These are phyloP conservation scores for Holothuria leucospilota DNA, from an alignment of 53 echinoderm and acorn worm species.

Conservation along the genomic window DNA sequence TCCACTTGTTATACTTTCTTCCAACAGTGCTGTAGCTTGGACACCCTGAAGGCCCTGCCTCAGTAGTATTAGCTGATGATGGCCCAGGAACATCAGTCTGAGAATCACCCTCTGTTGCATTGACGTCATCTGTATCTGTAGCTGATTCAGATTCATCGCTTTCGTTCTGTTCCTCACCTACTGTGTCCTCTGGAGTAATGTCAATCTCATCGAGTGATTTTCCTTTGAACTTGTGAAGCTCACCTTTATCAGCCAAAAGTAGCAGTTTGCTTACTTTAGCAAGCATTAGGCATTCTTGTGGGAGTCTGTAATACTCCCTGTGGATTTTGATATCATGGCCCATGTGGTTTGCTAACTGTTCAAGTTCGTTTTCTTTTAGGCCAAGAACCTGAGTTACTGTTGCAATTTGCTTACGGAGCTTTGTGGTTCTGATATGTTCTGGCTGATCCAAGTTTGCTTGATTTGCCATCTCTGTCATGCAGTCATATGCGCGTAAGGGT, in stretches of 20 bases:
- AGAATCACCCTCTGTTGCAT: background rate
- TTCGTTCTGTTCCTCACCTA: slow-evolving; percentile 35
- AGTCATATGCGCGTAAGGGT: slow-evolving; percentile 55
- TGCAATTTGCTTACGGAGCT: slow-evolving; percentile 64
- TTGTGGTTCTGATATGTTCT: slow-evolving; percentile 57
- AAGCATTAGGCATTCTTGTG: slow-evolving; percentile 42
- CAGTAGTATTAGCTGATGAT: too few species aligned
- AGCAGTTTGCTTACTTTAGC: slow-evolving; percentile 66
- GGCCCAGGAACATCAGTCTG: background rate
- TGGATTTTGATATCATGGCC: slow-evolving; percentile 62
- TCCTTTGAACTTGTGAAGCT: slow-evolving; percentile 36
- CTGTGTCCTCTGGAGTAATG: too few species aligned
- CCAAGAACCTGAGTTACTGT: slow-evolving; percentile 57
- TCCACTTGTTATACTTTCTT: background rate
- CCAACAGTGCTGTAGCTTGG: background rate
- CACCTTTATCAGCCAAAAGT: slow-evolving; percentile 53
- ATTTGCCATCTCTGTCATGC: slow-evolving; percentile 37
- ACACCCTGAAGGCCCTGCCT: too few species aligned
- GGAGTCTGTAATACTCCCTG: slow-evolving; percentile 56
- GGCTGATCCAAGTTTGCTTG: slow-evolving; percentile 39
- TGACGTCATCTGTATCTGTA: too few species aligned
- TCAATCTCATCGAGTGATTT: slow-evolving; percentile 57
- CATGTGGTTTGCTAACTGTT: slow-evolving; percentile 48
- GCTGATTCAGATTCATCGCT: slow-evolving; percentile 9
- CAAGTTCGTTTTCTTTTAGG: slow-evolving; percentile 59